These are phyloP conservation scores for Drosophila leontia DNA, from an alignment of 1,140 invertebrate genomes.

Conservation along the genomic window DNA sequence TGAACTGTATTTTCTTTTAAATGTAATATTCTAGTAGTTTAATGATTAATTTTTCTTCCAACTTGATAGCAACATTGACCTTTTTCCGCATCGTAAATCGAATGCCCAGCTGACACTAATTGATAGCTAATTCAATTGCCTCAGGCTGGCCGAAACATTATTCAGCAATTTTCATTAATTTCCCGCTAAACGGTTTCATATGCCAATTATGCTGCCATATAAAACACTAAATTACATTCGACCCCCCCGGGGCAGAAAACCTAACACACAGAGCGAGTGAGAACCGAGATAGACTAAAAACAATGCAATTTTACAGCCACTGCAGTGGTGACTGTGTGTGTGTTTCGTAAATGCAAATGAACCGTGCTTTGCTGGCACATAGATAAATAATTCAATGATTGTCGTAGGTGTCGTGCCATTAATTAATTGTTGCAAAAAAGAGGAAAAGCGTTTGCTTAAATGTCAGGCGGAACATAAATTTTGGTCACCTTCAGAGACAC, in stretches of 20 bases:
- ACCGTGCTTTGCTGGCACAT: constrained; percentile 12
- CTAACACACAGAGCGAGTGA: background rate
- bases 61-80: constrained; percentile 24
- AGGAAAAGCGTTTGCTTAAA: constrained; percentile 36
- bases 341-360: constrained; percentile 30
- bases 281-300: background rate
- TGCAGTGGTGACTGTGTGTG: too few relatives aligned
- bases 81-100: constrained; percentile 42
- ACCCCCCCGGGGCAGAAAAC: constrained; percentile 27
- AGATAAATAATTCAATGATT: constrained; percentile 43
- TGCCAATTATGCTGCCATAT: constrained; percentile 56
- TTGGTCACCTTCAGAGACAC: constrained; percentile 45
- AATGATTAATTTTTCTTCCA: background rate
- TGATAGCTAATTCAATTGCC: constrained; percentile 62
- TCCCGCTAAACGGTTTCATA: constrained; percentile 49
- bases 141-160: constrained; percentile 42
- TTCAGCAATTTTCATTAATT: constrained; percentile 52
- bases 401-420: constrained; percentile 63
- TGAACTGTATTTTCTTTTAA: background rate
- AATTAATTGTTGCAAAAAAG: constrained; percentile 65
- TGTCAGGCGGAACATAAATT: constrained; percentile 77
- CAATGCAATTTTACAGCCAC: constrained; percentile 37
- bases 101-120: constrained; percentile 49
- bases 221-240: constrained; percentile 48
- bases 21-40: background rate